Evolutionary conservation across 2,797 vertebrate species (phyloP).

Genomic region (Notolabrus celidotus): DNA sequence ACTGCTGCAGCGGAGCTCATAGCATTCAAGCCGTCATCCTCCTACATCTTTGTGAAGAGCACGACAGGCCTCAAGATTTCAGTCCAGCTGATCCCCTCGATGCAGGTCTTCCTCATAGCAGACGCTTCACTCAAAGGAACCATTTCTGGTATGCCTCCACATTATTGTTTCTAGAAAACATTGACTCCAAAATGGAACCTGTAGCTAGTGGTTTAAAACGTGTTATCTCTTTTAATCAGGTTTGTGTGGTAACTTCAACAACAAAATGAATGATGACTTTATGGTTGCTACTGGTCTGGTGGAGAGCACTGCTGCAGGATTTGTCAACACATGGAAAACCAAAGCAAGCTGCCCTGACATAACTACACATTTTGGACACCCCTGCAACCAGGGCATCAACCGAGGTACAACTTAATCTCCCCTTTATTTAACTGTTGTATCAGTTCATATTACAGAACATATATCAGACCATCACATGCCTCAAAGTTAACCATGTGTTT

Average conservation of each 20-base stretch:
- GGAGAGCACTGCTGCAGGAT: conserved; percentile 86
- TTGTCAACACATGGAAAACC: conserved; percentile 89
- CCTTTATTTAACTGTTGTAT: neutral
- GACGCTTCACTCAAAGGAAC: conserved; percentile 75
- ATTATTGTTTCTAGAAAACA: neutral
- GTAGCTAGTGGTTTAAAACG: neutral
- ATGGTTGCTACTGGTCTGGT: conserved; percentile 82
- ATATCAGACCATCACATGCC: neutral
- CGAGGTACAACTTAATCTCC: conserved; percentile 80
- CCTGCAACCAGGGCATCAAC: conserved; percentile 85
- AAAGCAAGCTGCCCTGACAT: conserved; percentile 82
- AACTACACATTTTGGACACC: conserved; percentile 78
- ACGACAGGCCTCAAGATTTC: conserved; percentile 82
- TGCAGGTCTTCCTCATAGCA: conserved; percentile 89
- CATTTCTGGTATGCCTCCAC: conserved; percentile 84
- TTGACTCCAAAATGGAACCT: neutral
- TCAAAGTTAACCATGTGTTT: no score
- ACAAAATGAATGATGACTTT: conserved; percentile 88
- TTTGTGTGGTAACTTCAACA: conserved; percentile 92
- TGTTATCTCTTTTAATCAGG: conserved; percentile 68
- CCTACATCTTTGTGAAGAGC: conserved; percentile 83
- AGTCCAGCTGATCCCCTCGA: conserved; percentile 87
- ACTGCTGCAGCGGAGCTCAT: conserved; percentile 78
- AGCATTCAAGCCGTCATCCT: conserved; percentile 87
- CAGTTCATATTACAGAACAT: neutral